Base-by-base conservation (phyloP, 2,888 invertebrate species). In the Criorhina ranunculi region DNA sequence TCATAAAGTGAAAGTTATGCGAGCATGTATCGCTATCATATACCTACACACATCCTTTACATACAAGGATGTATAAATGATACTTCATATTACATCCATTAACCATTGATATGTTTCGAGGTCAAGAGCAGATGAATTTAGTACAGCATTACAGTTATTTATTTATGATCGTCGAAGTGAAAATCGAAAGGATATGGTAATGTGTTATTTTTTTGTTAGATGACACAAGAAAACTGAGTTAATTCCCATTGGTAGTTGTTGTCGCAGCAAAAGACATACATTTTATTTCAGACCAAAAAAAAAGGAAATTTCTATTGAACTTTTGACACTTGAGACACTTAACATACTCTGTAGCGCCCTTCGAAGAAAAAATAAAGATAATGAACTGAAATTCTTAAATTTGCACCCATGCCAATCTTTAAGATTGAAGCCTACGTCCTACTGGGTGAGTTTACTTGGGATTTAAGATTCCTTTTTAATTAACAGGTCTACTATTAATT, bases 1-100 rank as follows among this genome's bases (percentile, higher is more conserved):
- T 69, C 59, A 79, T 57, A 75, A 75, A 85, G 69, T 69, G 62
- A 85, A 79, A 75, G 73, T 85, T 64, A 69, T 79, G 67, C 64
- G 57, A 67, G 33, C 33, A 55, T 53, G 60, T 59, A 69, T 75
- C 24, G 55, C 46, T 49, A 46, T 57, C 40, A n/a, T 35, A 55
- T 35, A 17, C 17, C 7, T 17, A 59, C 11, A 35, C 19, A 19
- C 19, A 17, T 29, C 17, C 53, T 11, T 17, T n/a, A 29, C 9
- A 51, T 33, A 11, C 7, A 42, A 8, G n/a, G 35, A 33, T 51
- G 24, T 24, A 11, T 24, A 37, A 31, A 72, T 73, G 42, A 62
- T 57, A 49, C 31, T 60, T 67, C 40, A 69, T 83, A 69, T 60
- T 64, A 62, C 75, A 37, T 17, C 75, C 69, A 85, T 80, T 85